Conservation (phyloP, 1,140 invertebrate genomes). For the Pissodes strobi region DNA sequence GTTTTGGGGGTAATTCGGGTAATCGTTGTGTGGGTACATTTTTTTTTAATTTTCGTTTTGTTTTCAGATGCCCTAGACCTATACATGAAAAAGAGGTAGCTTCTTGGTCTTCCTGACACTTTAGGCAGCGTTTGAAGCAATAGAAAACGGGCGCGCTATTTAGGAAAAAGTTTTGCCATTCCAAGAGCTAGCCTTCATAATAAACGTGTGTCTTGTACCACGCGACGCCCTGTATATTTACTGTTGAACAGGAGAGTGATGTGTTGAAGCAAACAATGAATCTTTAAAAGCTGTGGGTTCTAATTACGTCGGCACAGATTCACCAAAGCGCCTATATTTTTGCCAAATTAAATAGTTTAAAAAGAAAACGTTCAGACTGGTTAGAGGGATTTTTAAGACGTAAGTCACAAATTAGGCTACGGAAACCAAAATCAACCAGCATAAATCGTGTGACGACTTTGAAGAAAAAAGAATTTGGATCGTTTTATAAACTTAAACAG, state of each 20-base stretch:
- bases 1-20: too few species aligned
- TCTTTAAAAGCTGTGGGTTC: not conserved
- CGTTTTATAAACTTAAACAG: not conserved
- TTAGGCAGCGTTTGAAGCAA: not conserved
- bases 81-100: too few species aligned
- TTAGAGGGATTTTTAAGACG: not conserved
- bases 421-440: not conserved
- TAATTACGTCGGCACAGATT: not conserved
- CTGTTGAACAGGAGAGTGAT: not conserved
- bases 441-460: not conserved
- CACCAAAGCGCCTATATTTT: not conserved
- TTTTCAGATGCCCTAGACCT: too few species aligned
- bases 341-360: not conserved
- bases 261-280: not conserved
- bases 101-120: not conserved
- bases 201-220: not conserved
- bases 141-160: not conserved
- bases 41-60: too few species aligned
- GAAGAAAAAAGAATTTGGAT: not conserved
- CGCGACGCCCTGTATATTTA: not conserved
- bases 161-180: not conserved
- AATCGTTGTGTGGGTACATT: too few species aligned
- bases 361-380: not conserved
- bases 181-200: not conserved
- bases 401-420: not conserved